Evolutionary conservation across 2,888 invertebrate genomes (phyloP), one percentile per base, ranked within the genome.

Genomic region (Cerastis rubricosa): DNA sequence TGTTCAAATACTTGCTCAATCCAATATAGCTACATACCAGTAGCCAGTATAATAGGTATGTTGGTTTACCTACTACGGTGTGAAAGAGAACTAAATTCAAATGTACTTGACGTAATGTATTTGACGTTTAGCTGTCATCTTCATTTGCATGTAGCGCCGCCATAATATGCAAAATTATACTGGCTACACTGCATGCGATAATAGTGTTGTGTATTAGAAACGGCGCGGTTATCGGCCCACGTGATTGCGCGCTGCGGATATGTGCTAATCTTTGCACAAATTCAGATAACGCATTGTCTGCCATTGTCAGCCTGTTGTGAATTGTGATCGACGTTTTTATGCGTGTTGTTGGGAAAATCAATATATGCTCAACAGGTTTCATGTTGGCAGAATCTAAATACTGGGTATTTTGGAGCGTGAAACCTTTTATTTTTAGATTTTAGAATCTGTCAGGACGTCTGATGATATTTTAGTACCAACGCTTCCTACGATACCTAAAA

Each of bases 201-300:
- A 49, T 80, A 87, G 83, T 78, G 64, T 66, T 78, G 78, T 76
- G 64, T 67, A 67, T 77, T 74, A 84, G 75, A 64, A 59, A 68
- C 83, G 51, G 49, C 43, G 49, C 74, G 68, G 71, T 76, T 85
- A 83, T 74, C 75, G 54, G 47, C 43, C 71, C 87, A 85, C 85
- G 83, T 87, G 86, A 85, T 80, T 75, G 63, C 54, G 68, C 69
- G 74, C 69, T 71, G 74, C 87, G 86, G 88, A 87, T 84, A 88
- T 77, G 71, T 76, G 84, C 78, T 87, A 87, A 87, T 87, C 86
- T 88, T 81, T 78, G 72, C 76, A 74, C 76, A 81, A 81, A 84
- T 71, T 83, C 80, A 63, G 86, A 87, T 87, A 86, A 84, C 82
- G 64, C 57, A 70, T 68, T 74, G 86, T 86, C 84, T 84, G 74